These are phyloP conservation scores for Stenichneumon culpator DNA, from an alignment of 2,888 invertebrate genomes.

Conservation along the genomic window DNA sequence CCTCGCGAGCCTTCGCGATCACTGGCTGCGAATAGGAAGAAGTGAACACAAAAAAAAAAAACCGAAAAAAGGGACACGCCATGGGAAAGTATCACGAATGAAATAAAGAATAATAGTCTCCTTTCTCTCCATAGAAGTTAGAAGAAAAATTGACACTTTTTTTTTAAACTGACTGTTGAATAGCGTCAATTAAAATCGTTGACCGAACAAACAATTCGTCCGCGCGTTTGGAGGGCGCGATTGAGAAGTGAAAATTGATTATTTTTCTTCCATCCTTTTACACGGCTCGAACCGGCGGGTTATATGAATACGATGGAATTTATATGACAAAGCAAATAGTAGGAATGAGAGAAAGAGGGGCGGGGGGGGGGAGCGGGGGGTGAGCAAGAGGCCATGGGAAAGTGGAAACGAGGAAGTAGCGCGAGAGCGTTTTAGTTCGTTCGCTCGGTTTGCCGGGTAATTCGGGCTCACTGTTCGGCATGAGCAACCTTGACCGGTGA, in stretches of 20 bases:
- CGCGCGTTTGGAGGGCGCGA: conserved; percentile 27
- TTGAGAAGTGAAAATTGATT: conserved; percentile 56
- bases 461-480: conserved; percentile 65
- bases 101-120: conserved; percentile 34
- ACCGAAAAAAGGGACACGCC: background rate
- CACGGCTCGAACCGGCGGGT: conserved; percentile 5
- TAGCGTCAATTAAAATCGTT: conserved; percentile 55
- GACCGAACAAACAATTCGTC: conserved; percentile 55
- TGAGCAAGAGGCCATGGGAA: conserved; percentile 49
- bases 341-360: conserved; percentile 26
- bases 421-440: conserved; percentile 57
- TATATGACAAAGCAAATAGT: conserved; percentile 31
- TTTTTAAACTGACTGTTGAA: conserved; percentile 23
- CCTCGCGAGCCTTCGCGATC: conserved; percentile 16
- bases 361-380: conserved; percentile 11
- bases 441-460: conserved; percentile 62
- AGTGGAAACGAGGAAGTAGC: conserved; percentile 59
- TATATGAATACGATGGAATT: conserved; percentile 43
- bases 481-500: conserved; percentile 71
- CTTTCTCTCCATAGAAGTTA: conserved; percentile 19
- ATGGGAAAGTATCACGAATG: conserved; percentile 34
- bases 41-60: conserved; percentile 6
- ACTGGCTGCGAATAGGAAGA: conserved; percentile 2
- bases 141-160: conserved; percentile 8
- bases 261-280: conserved; percentile 31